Evolutionary conservation across 2,888 invertebrate species (phyloP), one percentile per base, ranked within the genome.

Genomic region (Phania funesta): DNA sequence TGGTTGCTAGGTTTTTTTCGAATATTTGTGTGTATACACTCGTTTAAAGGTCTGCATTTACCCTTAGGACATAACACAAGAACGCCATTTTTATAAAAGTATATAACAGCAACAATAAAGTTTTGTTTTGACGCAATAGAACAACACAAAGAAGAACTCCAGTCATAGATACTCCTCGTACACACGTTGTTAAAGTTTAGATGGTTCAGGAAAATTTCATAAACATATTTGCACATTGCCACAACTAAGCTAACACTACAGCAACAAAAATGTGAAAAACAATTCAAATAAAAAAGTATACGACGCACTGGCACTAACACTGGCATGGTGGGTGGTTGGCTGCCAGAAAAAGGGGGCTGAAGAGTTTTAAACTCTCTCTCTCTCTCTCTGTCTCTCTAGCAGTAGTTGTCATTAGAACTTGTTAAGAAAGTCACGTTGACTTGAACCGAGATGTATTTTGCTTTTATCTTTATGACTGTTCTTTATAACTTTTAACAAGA

Each of bases 71-170:
- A 41, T 46, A 56, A 46, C 16, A 38, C n/a, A 77, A 64, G 32
- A 60, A 78, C 32, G 54, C 29, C 62, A 78, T 78, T 71, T 70
- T 78, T 26, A 60, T 32, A 38, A 65, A 18, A 52, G 32, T n/a
- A 48, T 50, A 68, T 2, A 52, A 62, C 48, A 62, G 41, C 20
- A 70, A 50, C 44, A 62, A 50, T 46, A 78, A 64, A 78, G 38
- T 78, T 71, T 71, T 38, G 18, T 56, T 78, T 78, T 78, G 64
- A 78, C 56, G 78, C 78, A 78, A 77, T 48, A 71, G 71, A 35
- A 54, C n/a, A 41, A 44, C 41, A 50, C 24, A 48, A 56, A 26
- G n/a, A 24, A 76, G 22, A 48, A 32, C 1, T n/a, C 20, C 50
- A 67, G 65, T 56, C 48, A 41, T 46, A 41, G 41, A 4, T 29